Conservation (phyloP, 2,113 vertebrate species). For the Micronisus gabar region DNA sequence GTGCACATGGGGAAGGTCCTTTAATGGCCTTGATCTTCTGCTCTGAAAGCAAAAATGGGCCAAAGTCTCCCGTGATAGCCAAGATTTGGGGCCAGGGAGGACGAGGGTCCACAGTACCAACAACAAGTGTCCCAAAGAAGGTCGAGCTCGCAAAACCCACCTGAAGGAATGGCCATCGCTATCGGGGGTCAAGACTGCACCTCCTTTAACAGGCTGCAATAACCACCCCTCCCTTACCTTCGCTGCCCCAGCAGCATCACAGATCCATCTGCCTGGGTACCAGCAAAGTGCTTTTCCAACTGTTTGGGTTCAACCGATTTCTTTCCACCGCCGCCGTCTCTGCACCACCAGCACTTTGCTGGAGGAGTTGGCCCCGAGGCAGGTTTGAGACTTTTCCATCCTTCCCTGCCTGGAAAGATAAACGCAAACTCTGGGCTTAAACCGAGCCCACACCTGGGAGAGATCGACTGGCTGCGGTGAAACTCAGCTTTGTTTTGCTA, state of each 20-base stretch:
- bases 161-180: fast-evolving
- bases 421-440: not conserved
- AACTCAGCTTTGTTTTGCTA: not conserved
- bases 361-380: not conserved
- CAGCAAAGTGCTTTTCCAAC: not conserved
- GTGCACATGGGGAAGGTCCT: not conserved
- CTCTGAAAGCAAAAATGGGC: not conserved
- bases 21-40: not conserved
- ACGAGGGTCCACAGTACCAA: not conserved
- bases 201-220: not conserved
- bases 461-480: not conserved
- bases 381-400: not conserved
- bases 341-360: not conserved
- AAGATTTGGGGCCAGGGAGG: not conserved
- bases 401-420: not conserved
- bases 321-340: not conserved
- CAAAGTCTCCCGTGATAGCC: fast-evolving
- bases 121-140: not conserved
- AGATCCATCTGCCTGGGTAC: not conserved
- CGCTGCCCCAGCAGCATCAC: too few species aligned
- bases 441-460: not conserved
- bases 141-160: not conserved
- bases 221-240: not conserved
- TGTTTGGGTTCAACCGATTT: not conserved
- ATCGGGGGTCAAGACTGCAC: fast-evolving